Base-by-base conservation (phyloP, 2,797 vertebrate genomes). In the Melanotaenia pygmaea region DNA sequence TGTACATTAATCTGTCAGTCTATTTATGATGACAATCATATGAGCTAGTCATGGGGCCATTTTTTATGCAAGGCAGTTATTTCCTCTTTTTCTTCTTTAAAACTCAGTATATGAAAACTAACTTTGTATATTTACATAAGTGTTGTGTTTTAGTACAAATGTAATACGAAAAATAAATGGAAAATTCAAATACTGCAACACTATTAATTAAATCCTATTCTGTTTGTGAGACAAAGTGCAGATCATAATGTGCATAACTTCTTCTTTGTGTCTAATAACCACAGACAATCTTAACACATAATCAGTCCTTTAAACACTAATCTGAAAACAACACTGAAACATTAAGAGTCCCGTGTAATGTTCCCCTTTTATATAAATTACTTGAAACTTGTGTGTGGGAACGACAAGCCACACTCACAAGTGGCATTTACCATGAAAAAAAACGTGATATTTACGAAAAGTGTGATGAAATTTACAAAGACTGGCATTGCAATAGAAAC, bases 341-440 rank as follows among this genome's bases (percentile, higher is more conserved):
- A 32, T 26, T 26, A 28, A 1, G 5, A 20, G 20, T 26, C 22
- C 13, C 38, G 1, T 35, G 5, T n/a, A 3, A n/a, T 14, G 34
- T 82, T 86, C 83, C 74, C 67, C 32, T 79, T 82, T 76, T 57
- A 34, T 26, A 22, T 43, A 40, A 56, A 18, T 60, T 30, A 13
- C 3, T 6, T 14, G 2, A 67, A 26, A 34, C 57, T 53, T 51
- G 2, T 37, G 1, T 61, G 18, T 76, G 47, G 63, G 63, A 74
- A 65, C 8, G 8, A 61, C 2, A 47, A 59, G 16, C 11, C 6
- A 32, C 32, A 32, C 32, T 32, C 32, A 32, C 32, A 32, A 32
- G 32, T 32, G 32, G 6, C 6, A 32, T 32, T 32, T 32, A 32
- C 32, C 6, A 7, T 32, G 32, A 32, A 32, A 32, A 28, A 32